These are phyloP conservation scores for Onchidella celtica DNA, from an alignment of 2,888 invertebrate species.

Conservation along the genomic window DNA sequence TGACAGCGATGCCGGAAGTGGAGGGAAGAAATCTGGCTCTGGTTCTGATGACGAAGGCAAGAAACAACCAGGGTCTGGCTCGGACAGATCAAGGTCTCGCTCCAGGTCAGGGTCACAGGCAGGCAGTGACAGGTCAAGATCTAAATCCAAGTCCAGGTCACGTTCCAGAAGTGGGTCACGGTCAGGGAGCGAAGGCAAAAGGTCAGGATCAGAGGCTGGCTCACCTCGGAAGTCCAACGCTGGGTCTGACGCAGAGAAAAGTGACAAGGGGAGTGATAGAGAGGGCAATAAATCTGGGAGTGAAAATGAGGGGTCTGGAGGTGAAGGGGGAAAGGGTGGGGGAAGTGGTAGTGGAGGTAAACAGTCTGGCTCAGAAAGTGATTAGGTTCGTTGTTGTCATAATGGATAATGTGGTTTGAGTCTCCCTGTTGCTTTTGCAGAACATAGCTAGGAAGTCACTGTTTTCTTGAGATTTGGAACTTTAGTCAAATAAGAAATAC, in stretches of 20 bases:
- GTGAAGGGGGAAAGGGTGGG: neutral
- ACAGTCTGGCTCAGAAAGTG: slow-evolving; percentile 27
- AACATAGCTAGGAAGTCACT: no score
- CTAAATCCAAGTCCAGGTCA: slow-evolving; percentile 54
- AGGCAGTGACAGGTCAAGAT: slow-evolving; percentile 50
- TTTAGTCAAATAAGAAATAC: no score
- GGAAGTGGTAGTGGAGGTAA: neutral
- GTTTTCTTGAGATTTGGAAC: no score
- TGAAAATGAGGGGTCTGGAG: slow-evolving; percentile 24
- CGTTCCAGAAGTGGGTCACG: slow-evolving; percentile 53
- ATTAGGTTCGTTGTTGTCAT: no score
- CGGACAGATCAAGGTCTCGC: slow-evolving; percentile 67
- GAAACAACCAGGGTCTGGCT: slow-evolving; percentile 54
- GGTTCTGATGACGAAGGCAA: slow-evolving; percentile 63
- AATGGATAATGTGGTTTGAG: no score
- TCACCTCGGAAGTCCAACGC: slow-evolving; percentile 51
- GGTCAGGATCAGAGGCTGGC: slow-evolving; percentile 53
- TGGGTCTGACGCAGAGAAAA: slow-evolving; percentile 31
- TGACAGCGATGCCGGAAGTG: slow-evolving; percentile 67
- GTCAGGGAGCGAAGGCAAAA: slow-evolving; percentile 53
- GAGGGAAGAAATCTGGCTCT: slow-evolving; percentile 61
- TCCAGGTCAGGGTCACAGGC: slow-evolving; percentile 55
- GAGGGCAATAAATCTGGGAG: slow-evolving; percentile 9
- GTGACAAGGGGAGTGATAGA: slow-evolving; percentile 25
- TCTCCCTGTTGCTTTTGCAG: no score